Percentiles rank a stretch among this genome's conserved stretches.
Evolutionary conservation across 2,113 vertebrate species (phyloP).

Genomic region (Ranitomeya variabilis): DNA sequence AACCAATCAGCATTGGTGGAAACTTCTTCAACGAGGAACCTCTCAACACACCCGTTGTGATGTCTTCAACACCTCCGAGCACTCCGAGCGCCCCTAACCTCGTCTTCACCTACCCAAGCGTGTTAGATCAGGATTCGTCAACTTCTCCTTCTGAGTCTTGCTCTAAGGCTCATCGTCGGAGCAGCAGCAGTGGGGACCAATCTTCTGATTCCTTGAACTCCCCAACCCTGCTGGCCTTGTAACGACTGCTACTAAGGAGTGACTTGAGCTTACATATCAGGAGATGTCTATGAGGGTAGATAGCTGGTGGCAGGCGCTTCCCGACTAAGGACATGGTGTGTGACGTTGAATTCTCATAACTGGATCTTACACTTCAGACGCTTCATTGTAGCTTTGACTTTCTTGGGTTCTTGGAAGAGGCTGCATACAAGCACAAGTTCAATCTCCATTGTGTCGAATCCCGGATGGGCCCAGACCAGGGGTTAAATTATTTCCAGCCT

Average conservation of each 20-base stretch:
- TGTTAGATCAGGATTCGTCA: constrained; percentile 94
- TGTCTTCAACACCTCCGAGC: constrained; percentile 90
- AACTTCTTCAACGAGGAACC: constrained; percentile 90
- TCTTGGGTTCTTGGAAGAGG: not conserved
- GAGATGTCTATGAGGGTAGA: constrained; percentile 37
- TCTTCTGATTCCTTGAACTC: constrained; percentile 99
- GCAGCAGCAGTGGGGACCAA: constrained; percentile 99
- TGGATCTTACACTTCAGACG: constrained; percentile 38
- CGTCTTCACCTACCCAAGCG: constrained; percentile 97
- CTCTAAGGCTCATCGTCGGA: constrained; percentile 97
- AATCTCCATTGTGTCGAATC: constrained; percentile 14
- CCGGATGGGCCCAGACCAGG: not conserved
- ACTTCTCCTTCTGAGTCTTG: constrained; percentile 95
- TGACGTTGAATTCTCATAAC: not conserved
- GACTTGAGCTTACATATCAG: not conserved
- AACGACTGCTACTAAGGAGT: constrained; percentile 64
- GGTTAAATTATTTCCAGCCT: constrained; percentile 22
- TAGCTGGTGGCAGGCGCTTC: constrained; percentile 8
- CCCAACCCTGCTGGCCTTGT: constrained; percentile 95
- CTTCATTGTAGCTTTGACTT: constrained; percentile 13
- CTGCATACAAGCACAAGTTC: constrained; percentile 35
- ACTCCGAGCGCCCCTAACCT: constrained; percentile 90
- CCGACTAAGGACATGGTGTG: not conserved
- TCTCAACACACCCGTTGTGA: constrained; percentile 97
- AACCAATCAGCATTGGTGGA: constrained; percentile 93